Conservation (phyloP, 2,888 invertebrate genomes). For the Drosophila stalkeri region DNA sequence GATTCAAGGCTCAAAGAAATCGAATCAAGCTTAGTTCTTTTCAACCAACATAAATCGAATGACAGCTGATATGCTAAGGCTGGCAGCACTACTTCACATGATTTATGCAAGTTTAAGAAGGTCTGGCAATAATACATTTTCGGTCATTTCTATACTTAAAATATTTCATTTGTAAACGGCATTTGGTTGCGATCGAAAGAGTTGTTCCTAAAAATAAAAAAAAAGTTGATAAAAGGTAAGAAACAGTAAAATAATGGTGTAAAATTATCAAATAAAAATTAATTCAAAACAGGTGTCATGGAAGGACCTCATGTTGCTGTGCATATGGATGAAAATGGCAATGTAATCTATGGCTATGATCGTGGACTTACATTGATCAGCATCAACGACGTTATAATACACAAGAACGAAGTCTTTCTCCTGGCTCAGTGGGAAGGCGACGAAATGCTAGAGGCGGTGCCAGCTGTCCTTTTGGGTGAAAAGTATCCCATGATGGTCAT, state of each 20-base stretch:
- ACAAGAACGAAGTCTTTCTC: constrained; percentile 4
- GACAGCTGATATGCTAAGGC: no score
- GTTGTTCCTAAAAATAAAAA: background rate
- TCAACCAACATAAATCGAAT: no score
- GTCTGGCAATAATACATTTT: no score
- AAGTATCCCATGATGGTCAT: background rate
- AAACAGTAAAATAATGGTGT: fast-evolving
- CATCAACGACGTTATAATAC: background rate
- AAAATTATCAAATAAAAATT: background rate
- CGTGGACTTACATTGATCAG: constrained; percentile 6
- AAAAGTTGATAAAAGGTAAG: background rate
- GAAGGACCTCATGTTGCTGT: constrained; percentile 14
- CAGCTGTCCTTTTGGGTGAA: background rate
- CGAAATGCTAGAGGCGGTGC: constrained; percentile 12
- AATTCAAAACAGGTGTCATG: background rate
- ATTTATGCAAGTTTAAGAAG: no score
- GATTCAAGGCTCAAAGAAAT: no score
- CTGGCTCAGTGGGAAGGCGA: constrained; percentile 20
- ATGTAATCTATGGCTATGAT: constrained; percentile 16
- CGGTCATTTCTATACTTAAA: no score
- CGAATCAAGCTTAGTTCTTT: no score
- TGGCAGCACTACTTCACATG: no score
- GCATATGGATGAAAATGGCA: background rate
- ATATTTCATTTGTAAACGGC: background rate
- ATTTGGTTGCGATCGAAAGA: background rate